Evolutionary conservation across 1,140 invertebrate species (phyloP).

Genomic region (Sweltsa coloradensis): DNA sequence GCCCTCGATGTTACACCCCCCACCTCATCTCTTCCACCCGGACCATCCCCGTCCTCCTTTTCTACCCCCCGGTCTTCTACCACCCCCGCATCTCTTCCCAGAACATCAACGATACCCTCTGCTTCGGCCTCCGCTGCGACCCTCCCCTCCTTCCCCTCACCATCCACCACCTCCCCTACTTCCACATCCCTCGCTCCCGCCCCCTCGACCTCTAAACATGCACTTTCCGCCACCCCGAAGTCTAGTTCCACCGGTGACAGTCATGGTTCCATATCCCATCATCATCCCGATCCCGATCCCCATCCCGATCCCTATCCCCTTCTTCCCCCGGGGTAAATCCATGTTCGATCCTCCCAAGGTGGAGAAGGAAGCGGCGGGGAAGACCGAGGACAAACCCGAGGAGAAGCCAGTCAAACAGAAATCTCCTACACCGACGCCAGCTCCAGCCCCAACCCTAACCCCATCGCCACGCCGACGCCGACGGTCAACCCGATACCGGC

Average conservation of each 20-base stretch:
- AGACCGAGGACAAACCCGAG: background rate
- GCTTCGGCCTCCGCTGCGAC: conserved; percentile 21
- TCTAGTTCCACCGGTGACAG: conserved; percentile 60
- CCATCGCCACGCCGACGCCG: conserved; percentile 28
- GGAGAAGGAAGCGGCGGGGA: too few species aligned
- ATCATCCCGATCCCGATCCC: conserved; percentile 69
- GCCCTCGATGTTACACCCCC: conserved; percentile 1
- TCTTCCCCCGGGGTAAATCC: too few species aligned
- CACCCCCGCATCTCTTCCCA: conserved; percentile 16
- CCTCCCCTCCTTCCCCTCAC: conserved; percentile 27
- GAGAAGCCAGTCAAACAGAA: too few species aligned
- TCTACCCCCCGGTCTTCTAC: conserved; percentile 1
- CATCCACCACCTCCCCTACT: conserved; percentile 19
- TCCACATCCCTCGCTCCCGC: conserved; percentile 14
- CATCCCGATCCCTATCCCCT: conserved; percentile 68
- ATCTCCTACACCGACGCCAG: background rate
- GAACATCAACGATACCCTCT: conserved; percentile 29
- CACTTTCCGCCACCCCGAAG: conserved; percentile 19
- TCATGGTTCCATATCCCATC: conserved; percentile 72
- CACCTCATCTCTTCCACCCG: conserved; percentile 17
- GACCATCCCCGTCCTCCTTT: conserved; percentile 18
- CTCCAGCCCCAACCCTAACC: conserved; percentile 20
- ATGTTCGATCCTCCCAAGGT: too few species aligned
- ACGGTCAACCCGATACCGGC: too few species aligned
- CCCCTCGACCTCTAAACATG: too few species aligned